Conservation (phyloP, 2,113 vertebrate genomes). For the Corydoras sp. region DNA sequence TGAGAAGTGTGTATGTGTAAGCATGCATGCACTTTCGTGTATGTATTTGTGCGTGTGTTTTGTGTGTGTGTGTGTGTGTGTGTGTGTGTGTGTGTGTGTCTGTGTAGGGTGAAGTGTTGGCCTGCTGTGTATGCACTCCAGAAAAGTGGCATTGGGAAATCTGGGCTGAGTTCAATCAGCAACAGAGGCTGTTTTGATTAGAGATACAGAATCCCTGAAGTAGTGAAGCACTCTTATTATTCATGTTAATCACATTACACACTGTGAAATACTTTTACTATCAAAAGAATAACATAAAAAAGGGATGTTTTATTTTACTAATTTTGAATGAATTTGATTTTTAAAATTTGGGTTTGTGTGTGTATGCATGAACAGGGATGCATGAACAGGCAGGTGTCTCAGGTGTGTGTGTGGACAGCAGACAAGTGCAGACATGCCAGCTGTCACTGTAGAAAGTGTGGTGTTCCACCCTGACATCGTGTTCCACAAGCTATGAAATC, state of each 20-base stretch:
- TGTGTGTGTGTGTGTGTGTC: background rate
- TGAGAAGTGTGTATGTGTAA: background rate
- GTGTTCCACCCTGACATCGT: background rate
- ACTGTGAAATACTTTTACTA: background rate
- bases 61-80: background rate
- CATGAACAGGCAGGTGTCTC: background rate
- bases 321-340: too few relatives aligned
- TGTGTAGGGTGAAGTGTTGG: background rate
- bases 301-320: background rate
- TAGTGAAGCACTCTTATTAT: background rate
- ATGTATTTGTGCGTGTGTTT: background rate
- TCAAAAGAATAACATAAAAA: background rate
- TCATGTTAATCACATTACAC: background rate
- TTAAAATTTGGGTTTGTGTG: background rate
- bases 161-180: background rate
- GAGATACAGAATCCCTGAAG: background rate
- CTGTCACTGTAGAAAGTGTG: background rate
- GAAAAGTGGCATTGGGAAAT: background rate
- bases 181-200: conserved; percentile 2
- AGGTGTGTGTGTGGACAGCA: conserved; percentile 11
- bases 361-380: conserved; percentile 1
- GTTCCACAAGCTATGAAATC: background rate
- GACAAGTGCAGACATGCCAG: conserved; percentile 40
- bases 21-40: background rate
- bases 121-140: conserved; percentile 1